Base-by-base conservation (phyloP, 2,888 invertebrate genomes). In the Lithosia quadra region DNA sequence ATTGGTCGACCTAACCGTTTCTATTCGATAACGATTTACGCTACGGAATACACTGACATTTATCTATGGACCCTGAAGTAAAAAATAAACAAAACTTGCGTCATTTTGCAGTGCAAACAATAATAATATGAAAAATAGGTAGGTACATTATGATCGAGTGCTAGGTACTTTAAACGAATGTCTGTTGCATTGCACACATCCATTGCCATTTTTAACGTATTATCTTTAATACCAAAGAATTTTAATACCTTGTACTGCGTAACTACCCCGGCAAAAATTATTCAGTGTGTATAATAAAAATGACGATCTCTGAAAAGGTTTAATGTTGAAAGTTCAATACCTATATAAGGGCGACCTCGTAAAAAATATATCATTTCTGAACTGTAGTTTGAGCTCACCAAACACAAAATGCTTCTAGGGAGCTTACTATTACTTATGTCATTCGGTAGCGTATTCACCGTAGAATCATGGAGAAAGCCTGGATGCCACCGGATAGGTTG, bases 401-500 rank as follows among this genome's bases (percentile, higher is more conserved):
- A 68, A 74, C 55, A 75, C 77, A 87, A 78, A 62, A 85, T 95
- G 94, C 85, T 91, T 82, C 75, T 91, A 63, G 88, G 86, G 77
- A 83, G 83, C 85, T 79, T 91, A 55, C 73, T 93, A 57, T 76
- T 94, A 62, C 72, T 92, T 28, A 75, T 92, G 76, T 87, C 86
- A 80, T 86, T 82, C 86, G 86, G 83, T 73, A 86, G 93, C 78
- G 95, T 96, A 74, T 87, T 95, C 60, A 86, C 89, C 24, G 84
- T 88, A 43, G 94, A 94, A 66, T 86, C 90, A 64, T 97, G 97
- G 97, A 95, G 96, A 76, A 96, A 96, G 83, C 97, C 97, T 24
- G 98, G 98, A 65, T 98, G 98, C 84, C 97, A 98, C 85, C 96
- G 96, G 95, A 97, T 97, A 77, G 98, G 98, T 96, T 91, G 91